A percentile compares a stretch with the other conserved stretches of the same genome.
Conservation (phyloP, 2,888 invertebrate genomes). For the Leucophora obtusa region DNA sequence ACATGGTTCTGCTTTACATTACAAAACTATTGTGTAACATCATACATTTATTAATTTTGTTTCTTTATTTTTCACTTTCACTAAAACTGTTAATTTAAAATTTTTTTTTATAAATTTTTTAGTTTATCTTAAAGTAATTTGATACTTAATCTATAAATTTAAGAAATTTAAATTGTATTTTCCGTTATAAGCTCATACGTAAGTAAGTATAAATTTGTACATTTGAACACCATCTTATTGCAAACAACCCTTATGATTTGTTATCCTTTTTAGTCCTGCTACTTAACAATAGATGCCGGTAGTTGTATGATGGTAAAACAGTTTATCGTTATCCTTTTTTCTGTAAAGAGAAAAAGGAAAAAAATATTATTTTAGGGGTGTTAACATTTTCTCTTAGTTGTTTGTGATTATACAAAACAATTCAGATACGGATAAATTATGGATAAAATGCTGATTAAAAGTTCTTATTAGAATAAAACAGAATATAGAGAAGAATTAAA, state of each 20-base stretch:
- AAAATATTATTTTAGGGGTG: conserved; percentile 14
- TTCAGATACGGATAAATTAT: conserved; percentile 25
- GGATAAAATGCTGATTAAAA: conserved; percentile 3
- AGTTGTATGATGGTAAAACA: conserved; percentile 32
- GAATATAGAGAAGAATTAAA: conserved; percentile 21
- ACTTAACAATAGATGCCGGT: conserved; percentile 50
- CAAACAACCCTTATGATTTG: conserved; percentile 9
- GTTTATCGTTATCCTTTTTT: conserved; percentile 50
- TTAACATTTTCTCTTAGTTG: conserved; percentile 29
- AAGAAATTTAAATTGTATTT: not conserved
- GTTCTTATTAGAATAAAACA: conserved; percentile 45
- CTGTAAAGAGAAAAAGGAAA: conserved; percentile 57
- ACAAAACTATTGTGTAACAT: too few relatives aligned
- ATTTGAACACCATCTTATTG: too few relatives aligned
- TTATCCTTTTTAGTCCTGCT: conserved; percentile 3
- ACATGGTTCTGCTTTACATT: too few relatives aligned
- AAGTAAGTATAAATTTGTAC: not conserved
- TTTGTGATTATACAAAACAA: not conserved
- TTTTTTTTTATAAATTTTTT: too few relatives aligned
- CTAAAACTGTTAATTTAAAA: too few relatives aligned
- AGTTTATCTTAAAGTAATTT: too few relatives aligned
- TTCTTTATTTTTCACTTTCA: too few relatives aligned
- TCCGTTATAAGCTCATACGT: not conserved
- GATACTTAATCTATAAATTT: too few relatives aligned
- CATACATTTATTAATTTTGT: too few relatives aligned